Percentiles rank a stretch among this genome's conserved stretches.
These are phyloP conservation scores for Apaloderma vittatum DNA, from an alignment of 2,113 vertebrate species.

Conservation along the genomic window DNA sequence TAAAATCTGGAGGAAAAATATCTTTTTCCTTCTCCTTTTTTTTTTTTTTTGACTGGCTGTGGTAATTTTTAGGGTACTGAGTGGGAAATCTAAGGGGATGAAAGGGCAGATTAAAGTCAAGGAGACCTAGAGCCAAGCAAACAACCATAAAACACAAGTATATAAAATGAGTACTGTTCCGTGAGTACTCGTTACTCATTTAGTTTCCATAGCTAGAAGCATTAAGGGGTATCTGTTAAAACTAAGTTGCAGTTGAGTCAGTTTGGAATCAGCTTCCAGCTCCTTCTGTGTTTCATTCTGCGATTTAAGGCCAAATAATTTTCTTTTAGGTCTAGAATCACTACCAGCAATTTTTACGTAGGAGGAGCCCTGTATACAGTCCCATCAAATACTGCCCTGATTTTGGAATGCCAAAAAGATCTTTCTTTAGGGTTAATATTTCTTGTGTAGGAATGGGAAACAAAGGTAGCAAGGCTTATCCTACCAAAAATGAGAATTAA, in stretches of 20 bases:
- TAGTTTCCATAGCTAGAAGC: background rate
- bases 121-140: background rate
- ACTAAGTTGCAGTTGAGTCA: background rate
- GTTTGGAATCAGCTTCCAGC: background rate
- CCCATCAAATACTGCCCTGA: background rate
- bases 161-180: background rate
- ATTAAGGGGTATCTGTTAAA: background rate
- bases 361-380: background rate
- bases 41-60: slow-evolving; percentile 15
- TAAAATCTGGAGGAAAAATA: background rate
- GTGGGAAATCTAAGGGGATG: slow-evolving; percentile 84
- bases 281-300: background rate
- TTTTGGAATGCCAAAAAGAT: background rate
- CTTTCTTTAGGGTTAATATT: background rate
- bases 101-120: slow-evolving; percentile 81
- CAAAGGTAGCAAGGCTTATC: background rate
- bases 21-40: background rate
- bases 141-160: background rate
- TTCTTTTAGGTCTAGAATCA: background rate
- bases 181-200: background rate
- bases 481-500: background rate
- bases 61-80: slow-evolving; percentile 82
- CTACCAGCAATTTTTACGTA: background rate
- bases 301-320: background rate
- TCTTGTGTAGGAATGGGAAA: background rate